A percentile compares a stretch with the other conserved stretches of the same genome.
Evolutionary conservation across 2,888 invertebrate genomes (phyloP).

Genomic region (Drosophila mercatorum): DNA sequence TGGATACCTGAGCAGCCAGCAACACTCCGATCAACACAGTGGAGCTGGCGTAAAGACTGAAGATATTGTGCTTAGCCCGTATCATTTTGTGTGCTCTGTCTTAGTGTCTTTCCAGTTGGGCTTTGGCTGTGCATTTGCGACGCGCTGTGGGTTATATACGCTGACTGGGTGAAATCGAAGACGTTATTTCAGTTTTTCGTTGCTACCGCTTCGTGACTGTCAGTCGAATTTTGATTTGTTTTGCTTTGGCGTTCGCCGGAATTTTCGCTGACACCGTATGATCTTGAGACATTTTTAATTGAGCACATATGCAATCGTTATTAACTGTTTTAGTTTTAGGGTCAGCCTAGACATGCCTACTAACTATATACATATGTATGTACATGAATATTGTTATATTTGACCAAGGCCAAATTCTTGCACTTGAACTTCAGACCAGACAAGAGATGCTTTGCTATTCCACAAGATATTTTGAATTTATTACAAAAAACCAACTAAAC

Average conservation of each 20-base stretch:
- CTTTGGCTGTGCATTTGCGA: conserved; percentile 45
- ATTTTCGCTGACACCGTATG: conserved; percentile 70
- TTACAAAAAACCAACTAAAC: conserved; percentile 65
- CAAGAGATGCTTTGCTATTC: conserved; percentile 19
- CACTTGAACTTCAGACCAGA: conserved; percentile 64
- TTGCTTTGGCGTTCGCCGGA: conserved; percentile 62
- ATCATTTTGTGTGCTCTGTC: conserved; percentile 47
- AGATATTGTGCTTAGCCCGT: conserved; percentile 28
- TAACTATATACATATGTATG: conserved; percentile 17
- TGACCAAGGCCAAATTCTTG: conserved; percentile 58
- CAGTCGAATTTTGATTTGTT: conserved; percentile 68
- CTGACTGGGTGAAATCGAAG: conserved; percentile 73
- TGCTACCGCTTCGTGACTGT: conserved; percentile 65
- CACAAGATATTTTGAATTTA: conserved; percentile 48
- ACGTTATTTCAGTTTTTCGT: conserved; percentile 47
- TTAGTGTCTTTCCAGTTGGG: conserved; percentile 28
- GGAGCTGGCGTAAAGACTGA: conserved; percentile 10
- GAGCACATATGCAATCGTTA: conserved; percentile 51
- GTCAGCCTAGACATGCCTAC: conserved; percentile 40
- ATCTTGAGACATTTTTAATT: conserved; percentile 75
- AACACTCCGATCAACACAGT: conserved; percentile 33
- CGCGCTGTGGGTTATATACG: conserved; percentile 58
- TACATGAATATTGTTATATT: conserved; percentile 12
- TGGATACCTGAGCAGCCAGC: conserved; percentile 30
- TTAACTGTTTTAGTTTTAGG: conserved; percentile 39